Evolutionary conservation across 2,888 invertebrate species (phyloP), one percentile per base, ranked within the genome.

Genomic region (Andrena trimmerana): DNA sequence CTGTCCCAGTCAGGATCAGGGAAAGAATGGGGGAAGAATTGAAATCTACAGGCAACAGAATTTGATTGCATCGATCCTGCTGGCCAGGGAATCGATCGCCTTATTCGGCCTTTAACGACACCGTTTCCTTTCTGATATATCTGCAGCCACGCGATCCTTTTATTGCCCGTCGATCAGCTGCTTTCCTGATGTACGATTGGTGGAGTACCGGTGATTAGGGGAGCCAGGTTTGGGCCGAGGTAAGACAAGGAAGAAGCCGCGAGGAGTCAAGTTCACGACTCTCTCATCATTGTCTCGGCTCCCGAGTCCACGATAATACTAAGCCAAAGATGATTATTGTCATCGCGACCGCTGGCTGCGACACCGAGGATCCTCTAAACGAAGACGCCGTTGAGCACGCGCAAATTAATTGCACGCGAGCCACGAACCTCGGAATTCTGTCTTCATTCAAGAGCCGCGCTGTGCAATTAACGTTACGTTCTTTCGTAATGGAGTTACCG

Each of bases 231-330:
- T 36, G 27, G 27, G n/a, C 29, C 54, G 42, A 62, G 48, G 50
- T 5, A 42, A 70, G 50, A 66, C 60, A 69, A 65, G 48, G 31
- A 74, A 42, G 71, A 75, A 71, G 68, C 33, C 59, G 54, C 70
- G 63, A 59, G 27, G 60, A 87, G 78, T 91, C 91, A 92, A 92
- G 92, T 92, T 92, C 92, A 91, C 88, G 84, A 86, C 89, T 91
- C 82, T 92, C 92, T 87, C 92, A 91, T 91, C 91, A 91, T 92
- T 92, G 92, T 92, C 83, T 74, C 68, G 59, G 13, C 72, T 80
- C 50, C 69, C 57, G 10, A 50, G 31, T 59, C 42, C 52, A 65
- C 71, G 83, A 85, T 83, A 77, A 83, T 81, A 60, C 70, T 81
- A 62, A 84, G 42, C 27, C 63, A 24, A 75, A 72, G 69, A 84